Evolutionary conservation across 2,888 invertebrate species (phyloP).

Genomic region (Stegophylla sp.): DNA sequence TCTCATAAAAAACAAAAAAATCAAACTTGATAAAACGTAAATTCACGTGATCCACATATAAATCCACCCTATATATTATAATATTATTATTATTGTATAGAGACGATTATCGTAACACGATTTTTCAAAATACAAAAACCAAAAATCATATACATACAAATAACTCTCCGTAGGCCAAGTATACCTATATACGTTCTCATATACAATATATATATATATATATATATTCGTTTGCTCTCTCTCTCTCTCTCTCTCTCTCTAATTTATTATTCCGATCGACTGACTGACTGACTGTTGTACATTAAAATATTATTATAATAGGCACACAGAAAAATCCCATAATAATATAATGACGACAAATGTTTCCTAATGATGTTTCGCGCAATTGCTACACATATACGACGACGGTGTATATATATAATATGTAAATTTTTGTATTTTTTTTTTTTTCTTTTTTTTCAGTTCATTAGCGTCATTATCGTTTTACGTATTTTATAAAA

Average conservation of each 20-base stretch:
- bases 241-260: no score
- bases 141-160: background rate
- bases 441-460: background rate
- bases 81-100: no score
- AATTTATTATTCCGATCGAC: slow-evolving; percentile 5
- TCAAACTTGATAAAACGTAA: no score
- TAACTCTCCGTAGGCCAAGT: no score
- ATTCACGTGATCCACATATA: no score
- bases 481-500: no score
- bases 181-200: no score
- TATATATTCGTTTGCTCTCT: no score
- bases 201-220: background rate
- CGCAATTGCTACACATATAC: slow-evolving; percentile 36
- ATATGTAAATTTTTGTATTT: slow-evolving; percentile 44
- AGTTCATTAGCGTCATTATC: slow-evolving; percentile 54
- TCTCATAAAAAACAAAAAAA: no score
- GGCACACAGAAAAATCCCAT: background rate
- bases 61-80: background rate
- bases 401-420: no score
- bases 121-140: slow-evolving; percentile 4
- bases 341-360: slow-evolving; percentile 40
- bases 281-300: background rate
- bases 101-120: background rate
- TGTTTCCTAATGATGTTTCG: slow-evolving; percentile 51
- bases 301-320: slow-evolving; percentile 11